Base-by-base conservation (phyloP, 2,113 vertebrate species). In the Phalacrocorax aristotelis region DNA sequence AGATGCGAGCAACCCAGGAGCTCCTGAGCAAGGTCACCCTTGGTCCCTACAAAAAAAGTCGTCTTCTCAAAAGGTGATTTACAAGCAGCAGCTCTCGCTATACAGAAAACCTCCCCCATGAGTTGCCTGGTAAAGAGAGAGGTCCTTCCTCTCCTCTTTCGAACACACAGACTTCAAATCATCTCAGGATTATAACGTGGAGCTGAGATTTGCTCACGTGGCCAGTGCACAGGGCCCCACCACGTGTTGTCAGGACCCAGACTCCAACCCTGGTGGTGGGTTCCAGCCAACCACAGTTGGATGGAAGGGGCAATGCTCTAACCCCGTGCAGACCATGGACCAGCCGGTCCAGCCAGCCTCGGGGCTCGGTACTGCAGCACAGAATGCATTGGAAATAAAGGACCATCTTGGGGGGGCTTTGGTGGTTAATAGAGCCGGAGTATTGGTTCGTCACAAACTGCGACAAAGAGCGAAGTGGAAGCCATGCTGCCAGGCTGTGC, bases 391-490 rank as follows among this genome's bases (percentile, higher is more conserved):
- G 17, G 46, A 48, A 26, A 55, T 51, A 44, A 51, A 68, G 52
- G 54, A 22, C 20, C 55, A 7, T 26, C 7, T n/a, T 60, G n/a
- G 51, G 12, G 16, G 10, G 20, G 18, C 26, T 89, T 75, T 70
- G 12, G 38, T 26, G n/a, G 49, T 49, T 54, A 10, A 21, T 4
- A 12, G 40, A 74, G 29, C 25, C 26, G 6, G 51, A 49, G 12
- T 15, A 23, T 13, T 2, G 0, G 9, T 29, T 62, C 8, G 3
- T 7, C 42, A 54, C 54, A 18, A 69, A 46, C 42, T 6, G 42
- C 42, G 42, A 44, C 10, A 52, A 38, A 38, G 38, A 38, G 49
- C 3, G 3, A 46, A 34, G 36, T 48, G 44, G 79, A 69, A 81
- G 23, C 57, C 14, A 36, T 5, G 26, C 55, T 80, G 49, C 44